Evolutionary conservation across 2,797 vertebrate species (phyloP).

Genomic region (Heliangelus exortis): DNA sequence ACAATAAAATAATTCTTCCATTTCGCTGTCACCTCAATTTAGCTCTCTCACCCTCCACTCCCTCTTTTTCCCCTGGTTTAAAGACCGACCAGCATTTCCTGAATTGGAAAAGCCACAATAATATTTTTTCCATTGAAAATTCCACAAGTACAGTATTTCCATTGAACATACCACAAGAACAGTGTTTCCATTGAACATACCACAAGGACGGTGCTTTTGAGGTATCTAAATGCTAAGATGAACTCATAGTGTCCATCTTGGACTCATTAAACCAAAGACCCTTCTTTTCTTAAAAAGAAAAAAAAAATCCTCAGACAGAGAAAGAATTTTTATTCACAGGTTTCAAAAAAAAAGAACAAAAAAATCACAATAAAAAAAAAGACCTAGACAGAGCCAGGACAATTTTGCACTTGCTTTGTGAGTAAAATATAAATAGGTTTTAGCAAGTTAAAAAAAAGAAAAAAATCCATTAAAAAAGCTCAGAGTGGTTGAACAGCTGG

Average conservation of each 20-base stretch:
- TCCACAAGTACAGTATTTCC: constrained; percentile 82
- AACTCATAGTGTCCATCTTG: constrained; percentile 79
- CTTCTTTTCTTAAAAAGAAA: constrained; percentile 57
- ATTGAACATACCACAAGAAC: constrained; percentile 79
- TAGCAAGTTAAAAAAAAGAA: constrained; percentile 72
- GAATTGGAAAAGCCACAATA: constrained; percentile 75
- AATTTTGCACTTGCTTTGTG: constrained; percentile 82
- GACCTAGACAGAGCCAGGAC: constrained; percentile 71
- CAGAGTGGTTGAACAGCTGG: constrained; percentile 78
- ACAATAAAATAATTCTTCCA: constrained; percentile 58
- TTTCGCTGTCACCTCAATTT: constrained; percentile 60
- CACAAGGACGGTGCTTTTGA: constrained; percentile 76
- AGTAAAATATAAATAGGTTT: constrained; percentile 82
- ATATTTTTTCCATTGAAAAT: constrained; percentile 81
- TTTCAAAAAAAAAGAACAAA: constrained; percentile 48
- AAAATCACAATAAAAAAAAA: constrained; percentile 78
- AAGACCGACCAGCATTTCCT: constrained; percentile 77
- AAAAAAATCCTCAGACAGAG: constrained; percentile 50
- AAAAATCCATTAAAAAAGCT: constrained; percentile 77
- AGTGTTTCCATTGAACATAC: constrained; percentile 80
- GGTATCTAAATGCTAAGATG: constrained; percentile 79
- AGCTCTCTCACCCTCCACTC: constrained; percentile 60
- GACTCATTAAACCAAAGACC: constrained; percentile 77
- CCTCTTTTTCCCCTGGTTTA: constrained; percentile 66
- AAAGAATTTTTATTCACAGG: constrained; percentile 78